Conservation (phyloP, 53 echinoderm and acorn worm genomes). For the Henricia sp. region DNA sequence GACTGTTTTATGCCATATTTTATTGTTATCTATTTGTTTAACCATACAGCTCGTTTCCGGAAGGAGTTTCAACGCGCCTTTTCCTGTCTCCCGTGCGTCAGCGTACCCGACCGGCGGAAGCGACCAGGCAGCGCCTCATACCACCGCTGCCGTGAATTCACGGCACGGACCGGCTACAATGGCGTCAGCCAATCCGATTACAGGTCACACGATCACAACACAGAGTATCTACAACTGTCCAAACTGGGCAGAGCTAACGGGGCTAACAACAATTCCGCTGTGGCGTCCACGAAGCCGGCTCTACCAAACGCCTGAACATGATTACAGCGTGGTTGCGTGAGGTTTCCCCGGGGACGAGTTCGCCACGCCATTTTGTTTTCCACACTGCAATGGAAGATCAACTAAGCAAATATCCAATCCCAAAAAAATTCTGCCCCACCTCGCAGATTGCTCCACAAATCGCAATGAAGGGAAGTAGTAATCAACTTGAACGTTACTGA, state of each 20-base stretch:
- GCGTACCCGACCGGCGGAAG: constrained; percentile 11
- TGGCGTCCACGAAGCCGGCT: background rate
- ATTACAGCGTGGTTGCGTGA: too few species aligned
- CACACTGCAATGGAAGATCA: too few species aligned
- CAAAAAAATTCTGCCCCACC: too few species aligned
- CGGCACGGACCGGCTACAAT: constrained; percentile 30
- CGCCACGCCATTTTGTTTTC: too few species aligned
- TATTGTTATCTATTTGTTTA: background rate
- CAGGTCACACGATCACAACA: constrained; percentile 43
- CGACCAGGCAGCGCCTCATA: constrained; percentile 43
- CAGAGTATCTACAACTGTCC: constrained; percentile 62
- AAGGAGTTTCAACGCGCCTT: constrained; percentile 65
- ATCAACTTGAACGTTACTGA: too few species aligned
- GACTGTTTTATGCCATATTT: background rate
- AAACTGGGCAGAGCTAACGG: constrained; percentile 20
- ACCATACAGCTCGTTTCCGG: constrained; percentile 63
- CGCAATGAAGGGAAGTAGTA: too few species aligned
- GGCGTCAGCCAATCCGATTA: constrained; percentile 35
- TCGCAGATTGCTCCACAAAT: too few species aligned
- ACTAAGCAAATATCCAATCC: too few species aligned
- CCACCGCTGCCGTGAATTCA: constrained; percentile 48
- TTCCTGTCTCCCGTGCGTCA: constrained; percentile 58
- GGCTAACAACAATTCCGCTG: constrained; percentile 25
- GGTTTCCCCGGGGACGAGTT: too few species aligned
- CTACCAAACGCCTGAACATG: constrained; percentile 6